Percentiles rank a stretch among this genome's conserved stretches.
Conservation (phyloP, 2,113 vertebrate genomes). For the Cavia aperea region DNA sequence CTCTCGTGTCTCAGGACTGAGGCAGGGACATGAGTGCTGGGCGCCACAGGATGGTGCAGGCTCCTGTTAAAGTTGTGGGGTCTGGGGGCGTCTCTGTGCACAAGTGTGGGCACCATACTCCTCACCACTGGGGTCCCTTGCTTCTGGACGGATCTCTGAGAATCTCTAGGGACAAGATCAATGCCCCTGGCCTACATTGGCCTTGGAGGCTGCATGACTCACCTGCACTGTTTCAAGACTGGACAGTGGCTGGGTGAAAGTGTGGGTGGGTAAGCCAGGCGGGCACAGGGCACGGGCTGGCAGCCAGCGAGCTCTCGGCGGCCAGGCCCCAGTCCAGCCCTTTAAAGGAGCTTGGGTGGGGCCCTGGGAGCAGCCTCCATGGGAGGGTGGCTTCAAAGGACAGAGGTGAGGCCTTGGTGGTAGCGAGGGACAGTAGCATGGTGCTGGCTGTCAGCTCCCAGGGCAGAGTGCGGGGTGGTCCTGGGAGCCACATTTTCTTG, state of each 20-base stretch:
- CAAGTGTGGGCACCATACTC: fast-evolving
- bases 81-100: not conserved
- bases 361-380: not conserved
- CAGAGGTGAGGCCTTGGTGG: not conserved
- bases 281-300: not conserved
- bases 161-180: not conserved
- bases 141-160: not conserved
- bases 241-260: fast-evolving
- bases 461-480: not conserved
- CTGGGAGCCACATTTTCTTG: not conserved
- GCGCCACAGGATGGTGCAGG: fast-evolving
- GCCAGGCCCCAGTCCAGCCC: not conserved
- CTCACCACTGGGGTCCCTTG: fast-evolving
- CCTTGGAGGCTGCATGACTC: fast-evolving
- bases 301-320: not conserved
- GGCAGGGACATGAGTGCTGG: not conserved
- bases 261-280: too few species aligned
- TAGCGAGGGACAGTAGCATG: too few species aligned
- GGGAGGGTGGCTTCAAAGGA: not conserved
- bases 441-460: fast-evolving
- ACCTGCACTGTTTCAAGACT: fast-evolving
- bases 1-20: fast-evolving
- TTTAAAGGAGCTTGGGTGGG: not conserved
- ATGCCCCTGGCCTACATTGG: fast-evolving
- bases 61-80: fast-evolving